These are phyloP conservation scores for Panurus biarmicus DNA, from an alignment of 2,113 vertebrate genomes.

Conservation along the genomic window DNA sequence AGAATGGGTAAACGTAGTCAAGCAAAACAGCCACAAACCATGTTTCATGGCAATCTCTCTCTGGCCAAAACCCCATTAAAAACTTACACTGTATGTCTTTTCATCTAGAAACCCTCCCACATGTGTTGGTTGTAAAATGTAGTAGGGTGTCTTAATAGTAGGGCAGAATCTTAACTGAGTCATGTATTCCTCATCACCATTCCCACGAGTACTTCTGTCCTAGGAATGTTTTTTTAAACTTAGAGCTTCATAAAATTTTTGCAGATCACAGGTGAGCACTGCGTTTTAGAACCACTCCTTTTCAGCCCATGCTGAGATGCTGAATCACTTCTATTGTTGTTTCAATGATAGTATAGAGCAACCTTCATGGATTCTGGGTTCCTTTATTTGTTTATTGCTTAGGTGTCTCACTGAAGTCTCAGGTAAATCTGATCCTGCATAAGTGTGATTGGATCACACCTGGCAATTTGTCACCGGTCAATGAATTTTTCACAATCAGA, in stretches of 20 bases:
- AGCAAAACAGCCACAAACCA: not conserved
- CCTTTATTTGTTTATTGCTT: not conserved
- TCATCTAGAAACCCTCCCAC: not conserved
- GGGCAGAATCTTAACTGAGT: not conserved
- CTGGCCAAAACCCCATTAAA: not conserved
- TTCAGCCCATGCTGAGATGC: not conserved
- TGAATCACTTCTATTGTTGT: not conserved
- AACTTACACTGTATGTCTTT: rapidly evolving
- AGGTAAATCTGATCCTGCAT: not conserved
- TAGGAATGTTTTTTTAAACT: not conserved
- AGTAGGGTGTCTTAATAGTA: not conserved
- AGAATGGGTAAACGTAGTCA: not conserved
- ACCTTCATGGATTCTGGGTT: not conserved
- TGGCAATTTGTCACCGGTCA: not conserved
- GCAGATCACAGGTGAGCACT: not conserved
- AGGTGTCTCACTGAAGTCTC: not conserved
- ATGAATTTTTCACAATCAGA: not conserved
- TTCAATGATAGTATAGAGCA: not conserved
- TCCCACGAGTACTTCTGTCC: not conserved
- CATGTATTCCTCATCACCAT: not conserved
- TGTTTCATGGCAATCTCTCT: not conserved
- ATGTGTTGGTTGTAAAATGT: not conserved
- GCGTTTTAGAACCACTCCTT: not conserved
- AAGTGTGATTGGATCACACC: not conserved
- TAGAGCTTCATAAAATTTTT: not conserved